These are phyloP conservation scores for Zygogramma bicolorata DNA, from an alignment of 2,888 invertebrate species.

Conservation along the genomic window DNA sequence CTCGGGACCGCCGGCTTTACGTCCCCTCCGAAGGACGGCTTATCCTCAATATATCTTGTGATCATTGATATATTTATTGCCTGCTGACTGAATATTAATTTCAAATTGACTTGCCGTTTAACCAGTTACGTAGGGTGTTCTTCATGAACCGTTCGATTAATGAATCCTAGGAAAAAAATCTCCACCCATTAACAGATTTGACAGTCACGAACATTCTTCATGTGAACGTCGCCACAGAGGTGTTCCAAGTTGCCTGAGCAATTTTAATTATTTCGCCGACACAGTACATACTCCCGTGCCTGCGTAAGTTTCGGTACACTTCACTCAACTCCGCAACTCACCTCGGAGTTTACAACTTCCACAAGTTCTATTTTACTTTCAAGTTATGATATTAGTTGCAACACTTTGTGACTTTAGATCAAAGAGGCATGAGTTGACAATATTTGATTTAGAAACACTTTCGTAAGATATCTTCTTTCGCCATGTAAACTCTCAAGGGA, in stretches of 20 bases:
- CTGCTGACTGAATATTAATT: no score
- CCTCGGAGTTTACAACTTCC: slow-evolving; percentile 29
- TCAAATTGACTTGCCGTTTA: no score
- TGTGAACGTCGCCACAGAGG: background rate
- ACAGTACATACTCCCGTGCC: slow-evolving; percentile 24
- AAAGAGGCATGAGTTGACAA: slow-evolving; percentile 24
- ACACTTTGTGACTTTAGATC: slow-evolving; percentile 31
- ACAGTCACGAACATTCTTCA: background rate
- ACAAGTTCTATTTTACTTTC: slow-evolving; percentile 25
- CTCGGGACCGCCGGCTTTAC: no score
- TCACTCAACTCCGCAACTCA: slow-evolving; percentile 11
- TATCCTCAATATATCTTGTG: no score
- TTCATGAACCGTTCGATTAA: no score
- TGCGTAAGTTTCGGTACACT: slow-evolving; percentile 25
- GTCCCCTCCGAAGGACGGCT: no score
- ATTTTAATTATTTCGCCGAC: slow-evolving; percentile 21
- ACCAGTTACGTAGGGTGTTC: no score
- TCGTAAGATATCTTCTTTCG: background rate
- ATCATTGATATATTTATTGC: no score
- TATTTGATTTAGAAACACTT: slow-evolving; percentile 35
- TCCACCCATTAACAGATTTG: no score
- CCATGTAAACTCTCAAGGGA: background rate
- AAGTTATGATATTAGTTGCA: slow-evolving; percentile 35
- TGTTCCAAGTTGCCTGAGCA: slow-evolving; percentile 8
- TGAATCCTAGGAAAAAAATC: no score